Conservation (phyloP, 2,888 invertebrate genomes). For the Leucoptera coffeella region DNA sequence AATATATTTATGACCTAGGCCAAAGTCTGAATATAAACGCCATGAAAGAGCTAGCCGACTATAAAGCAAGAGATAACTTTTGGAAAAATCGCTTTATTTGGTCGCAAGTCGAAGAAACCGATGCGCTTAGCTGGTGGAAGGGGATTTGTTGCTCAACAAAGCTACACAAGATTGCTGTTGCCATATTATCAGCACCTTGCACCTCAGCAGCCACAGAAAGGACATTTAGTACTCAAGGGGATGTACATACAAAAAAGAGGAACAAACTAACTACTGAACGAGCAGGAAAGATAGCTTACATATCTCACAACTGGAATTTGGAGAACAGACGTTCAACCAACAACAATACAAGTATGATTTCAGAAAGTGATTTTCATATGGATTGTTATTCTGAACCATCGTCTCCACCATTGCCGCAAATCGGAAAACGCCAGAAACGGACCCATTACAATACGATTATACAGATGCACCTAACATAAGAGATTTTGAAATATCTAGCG, state of each 20-base stretch:
- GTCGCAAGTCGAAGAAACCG: slow-evolving; percentile 4
- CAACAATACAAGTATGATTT: too few relatives aligned
- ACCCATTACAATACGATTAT: too few relatives aligned
- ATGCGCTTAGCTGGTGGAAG: slow-evolving; percentile 4
- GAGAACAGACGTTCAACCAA: too few relatives aligned
- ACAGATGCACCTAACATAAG: too few relatives aligned
- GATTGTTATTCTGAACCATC: too few relatives aligned
- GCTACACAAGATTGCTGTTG: slow-evolving; percentile 3
- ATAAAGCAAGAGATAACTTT: slow-evolving; percentile 2
- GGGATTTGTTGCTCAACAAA: slow-evolving; percentile 3
- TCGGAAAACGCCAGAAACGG: too few relatives aligned
- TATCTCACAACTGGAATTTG: too few relatives aligned
- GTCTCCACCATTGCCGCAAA: too few relatives aligned
- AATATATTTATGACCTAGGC: not conserved
- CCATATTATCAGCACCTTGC: slow-evolving; percentile 4
- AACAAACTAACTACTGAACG: too few relatives aligned
- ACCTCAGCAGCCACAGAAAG: slow-evolving; percentile 4
- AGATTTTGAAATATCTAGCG: too few relatives aligned
- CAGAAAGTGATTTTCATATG: too few relatives aligned
- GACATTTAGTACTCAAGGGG: slow-evolving; percentile 4
- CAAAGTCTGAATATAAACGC: slow-evolving; percentile 2
- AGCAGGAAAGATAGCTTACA: too few relatives aligned
- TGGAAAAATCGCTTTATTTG: slow-evolving; percentile 4
- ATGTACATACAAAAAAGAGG: slow-evolving; percentile 4
- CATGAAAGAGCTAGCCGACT: slow-evolving; percentile 1